A percentile compares a stretch with the other conserved stretches of the same genome.
Evolutionary conservation across 2,797 vertebrate genomes (phyloP).

Genomic region (Coccyzus lansbergi): DNA sequence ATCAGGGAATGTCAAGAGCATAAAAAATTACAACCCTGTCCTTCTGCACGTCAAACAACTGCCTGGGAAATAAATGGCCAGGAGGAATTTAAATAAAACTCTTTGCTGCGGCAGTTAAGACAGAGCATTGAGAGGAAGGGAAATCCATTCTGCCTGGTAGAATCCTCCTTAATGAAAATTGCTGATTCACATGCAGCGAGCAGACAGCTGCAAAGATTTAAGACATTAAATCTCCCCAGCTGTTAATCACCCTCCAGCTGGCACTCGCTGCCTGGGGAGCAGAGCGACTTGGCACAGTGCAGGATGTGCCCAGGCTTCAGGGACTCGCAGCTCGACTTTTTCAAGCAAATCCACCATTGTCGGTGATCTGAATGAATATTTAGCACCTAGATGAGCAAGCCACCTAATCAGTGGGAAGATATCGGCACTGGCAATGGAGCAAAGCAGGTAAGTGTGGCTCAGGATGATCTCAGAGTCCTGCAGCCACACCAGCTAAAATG

Average conservation of each 20-base stretch:
- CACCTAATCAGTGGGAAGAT: not conserved
- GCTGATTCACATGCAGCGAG: not conserved
- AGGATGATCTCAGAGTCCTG: not conserved
- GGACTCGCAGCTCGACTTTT: not conserved
- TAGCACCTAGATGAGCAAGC: rapidly evolving
- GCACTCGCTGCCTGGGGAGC: not conserved
- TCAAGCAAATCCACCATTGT: not conserved
- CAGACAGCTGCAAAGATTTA: not conserved
- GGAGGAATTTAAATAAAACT: not conserved
- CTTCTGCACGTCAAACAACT: not conserved
- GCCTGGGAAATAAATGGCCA: not conserved
- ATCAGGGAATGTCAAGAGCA: not conserved
- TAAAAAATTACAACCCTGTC: not conserved
- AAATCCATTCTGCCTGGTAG: not conserved
- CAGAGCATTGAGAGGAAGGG: not conserved
- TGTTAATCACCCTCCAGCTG: not conserved
- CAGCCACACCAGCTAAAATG: not conserved
- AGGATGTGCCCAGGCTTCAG: not conserved
- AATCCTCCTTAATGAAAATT: not conserved
- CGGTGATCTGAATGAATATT: not conserved
- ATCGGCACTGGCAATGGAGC: not conserved
- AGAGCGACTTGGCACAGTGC: not conserved
- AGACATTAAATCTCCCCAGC: not conserved
- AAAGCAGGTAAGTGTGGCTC: not conserved
- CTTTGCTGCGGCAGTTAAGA: not conserved